These are phyloP conservation scores for Nanger granti DNA, from an alignment of 2,113 vertebrate genomes.

Conservation along the genomic window DNA sequence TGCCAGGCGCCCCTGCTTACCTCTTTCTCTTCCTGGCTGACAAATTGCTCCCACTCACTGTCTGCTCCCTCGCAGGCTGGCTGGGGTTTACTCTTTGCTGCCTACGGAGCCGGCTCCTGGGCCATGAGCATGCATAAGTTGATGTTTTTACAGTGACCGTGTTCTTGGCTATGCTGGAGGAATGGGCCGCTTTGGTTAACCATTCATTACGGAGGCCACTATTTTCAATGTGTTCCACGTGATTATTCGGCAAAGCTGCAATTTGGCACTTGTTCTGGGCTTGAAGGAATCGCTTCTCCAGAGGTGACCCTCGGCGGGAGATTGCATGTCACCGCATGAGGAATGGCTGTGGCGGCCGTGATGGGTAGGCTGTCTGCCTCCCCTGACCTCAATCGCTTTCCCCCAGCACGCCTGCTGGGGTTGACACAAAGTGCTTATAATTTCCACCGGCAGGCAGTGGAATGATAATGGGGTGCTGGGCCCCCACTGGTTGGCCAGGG, in stretches of 20 bases:
- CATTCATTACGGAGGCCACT: constrained; percentile 63
- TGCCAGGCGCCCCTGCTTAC: fast-evolving
- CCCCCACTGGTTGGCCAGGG: background rate
- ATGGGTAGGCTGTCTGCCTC: constrained; percentile 80
- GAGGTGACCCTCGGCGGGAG: constrained; percentile 78
- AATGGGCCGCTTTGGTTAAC: constrained; percentile 66
- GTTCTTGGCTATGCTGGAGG: constrained; percentile 12
- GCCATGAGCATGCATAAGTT: background rate
- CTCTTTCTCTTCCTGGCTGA: background rate
- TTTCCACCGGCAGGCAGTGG: constrained; percentile 62
- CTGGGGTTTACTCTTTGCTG: background rate
- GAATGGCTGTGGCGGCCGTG: constrained; percentile 72
- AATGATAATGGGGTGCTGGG: constrained; percentile 55
- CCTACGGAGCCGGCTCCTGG: fast-evolving
- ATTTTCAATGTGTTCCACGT: constrained; percentile 49
- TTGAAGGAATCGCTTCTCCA: constrained; percentile 73
- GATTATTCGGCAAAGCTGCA: constrained; percentile 72
- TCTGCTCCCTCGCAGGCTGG: fast-evolving
- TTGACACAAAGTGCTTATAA: constrained; percentile 76
- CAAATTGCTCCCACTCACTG: fast-evolving
- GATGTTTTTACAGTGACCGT: background rate
- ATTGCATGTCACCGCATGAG: constrained; percentile 76
- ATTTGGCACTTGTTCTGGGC: constrained; percentile 71
- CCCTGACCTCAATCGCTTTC: constrained; percentile 80
- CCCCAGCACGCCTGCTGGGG: constrained; percentile 70